Base-by-base conservation (phyloP, 1,140 invertebrate species). In the Cydia strobilella region DNA sequence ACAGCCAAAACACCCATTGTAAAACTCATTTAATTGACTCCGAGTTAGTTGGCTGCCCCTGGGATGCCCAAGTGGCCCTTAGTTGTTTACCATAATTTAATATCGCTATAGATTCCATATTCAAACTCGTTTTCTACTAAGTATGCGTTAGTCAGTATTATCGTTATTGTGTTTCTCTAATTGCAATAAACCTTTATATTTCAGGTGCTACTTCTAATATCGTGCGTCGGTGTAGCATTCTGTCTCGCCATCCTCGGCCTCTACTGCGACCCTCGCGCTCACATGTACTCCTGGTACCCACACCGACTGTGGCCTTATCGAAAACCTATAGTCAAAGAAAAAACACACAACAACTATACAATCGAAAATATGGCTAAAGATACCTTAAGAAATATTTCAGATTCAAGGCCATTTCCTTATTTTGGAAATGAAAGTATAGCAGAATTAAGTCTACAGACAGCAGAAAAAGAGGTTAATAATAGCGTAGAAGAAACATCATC, bases 231-330 rank as follows among this genome's bases (percentile, higher is more conserved):
- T 10, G 90, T 92, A 66, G 89, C 89, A 0, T 89, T 88, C 75
- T 88, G 88, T 27, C 77, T 92, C 10, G 85, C 85, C 13, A 74
- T 92, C 27, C 75, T 92, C 7, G 90, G 90, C 7, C 78, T 86
- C 3, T 92, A 91, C 83, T 92, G 90, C 73, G 90, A 92, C 76
- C 90, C 90, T 25, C 84, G 87, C 5, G 74, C 91, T 12, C 86
- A 82, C 31, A 74, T 87, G 77, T 81, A 87, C 54, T 84, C 87
- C 77, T 88, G 85, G 86, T 88, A 91, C 76, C 73, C 85, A 2
- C 82, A 87, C 45, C 80, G 83, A 0, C 48, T 86, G 45, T 89
- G 86, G 89, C 82, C 84, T 48, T 86, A 85, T 71, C 85, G 77
- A 83, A 77, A 59, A 76, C 77, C 25, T 9, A 82, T 75, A 54